phyloP scores from a whole-genome alignment of 2,888 invertebrate genomes.

The Nemotelus nigrinus region DNA sequence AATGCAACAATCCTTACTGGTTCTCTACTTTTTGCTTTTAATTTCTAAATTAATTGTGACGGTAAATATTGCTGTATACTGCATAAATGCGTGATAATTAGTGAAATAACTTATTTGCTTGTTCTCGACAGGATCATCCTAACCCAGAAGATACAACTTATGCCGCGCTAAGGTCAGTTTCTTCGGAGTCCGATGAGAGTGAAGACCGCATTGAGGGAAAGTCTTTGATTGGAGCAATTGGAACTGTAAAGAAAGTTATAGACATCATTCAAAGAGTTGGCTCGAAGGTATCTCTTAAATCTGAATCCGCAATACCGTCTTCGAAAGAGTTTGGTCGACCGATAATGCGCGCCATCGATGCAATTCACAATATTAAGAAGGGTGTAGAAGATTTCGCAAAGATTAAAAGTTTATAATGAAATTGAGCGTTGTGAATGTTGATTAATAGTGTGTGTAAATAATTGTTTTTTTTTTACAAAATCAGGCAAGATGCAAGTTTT shows the following conservation, averaged over 20 bases:
- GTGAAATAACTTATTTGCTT: background rate
- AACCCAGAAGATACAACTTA: conserved; percentile 21
- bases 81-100: background rate
- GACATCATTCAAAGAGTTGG: conserved; percentile 59
- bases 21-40: background rate
- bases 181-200: conserved; percentile 25
- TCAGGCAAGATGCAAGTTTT: no score
- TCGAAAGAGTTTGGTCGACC: conserved; percentile 18
- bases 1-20: background rate
- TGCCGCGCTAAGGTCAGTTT: conserved; percentile 13
- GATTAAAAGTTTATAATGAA: conserved; percentile 15
- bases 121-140: conserved; percentile 8
- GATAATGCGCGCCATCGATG: conserved; percentile 25
- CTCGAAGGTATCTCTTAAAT: conserved; percentile 58
- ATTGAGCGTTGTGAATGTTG: no score
- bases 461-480: no score
- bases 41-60: background rate
- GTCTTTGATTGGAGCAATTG: conserved; percentile 48
- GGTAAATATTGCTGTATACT: background rate
- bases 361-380: conserved; percentile 27
- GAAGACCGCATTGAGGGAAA: conserved; percentile 34
- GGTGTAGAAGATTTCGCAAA: conserved; percentile 30
- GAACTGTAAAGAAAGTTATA: conserved; percentile 55
- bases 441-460: no score
- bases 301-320: conserved; percentile 40